Percentiles rank a stretch among this genome's conserved stretches.
These are phyloP conservation scores for Coccyzus lansbergi DNA, from an alignment of 2,797 vertebrate genomes.

Conservation along the genomic window DNA sequence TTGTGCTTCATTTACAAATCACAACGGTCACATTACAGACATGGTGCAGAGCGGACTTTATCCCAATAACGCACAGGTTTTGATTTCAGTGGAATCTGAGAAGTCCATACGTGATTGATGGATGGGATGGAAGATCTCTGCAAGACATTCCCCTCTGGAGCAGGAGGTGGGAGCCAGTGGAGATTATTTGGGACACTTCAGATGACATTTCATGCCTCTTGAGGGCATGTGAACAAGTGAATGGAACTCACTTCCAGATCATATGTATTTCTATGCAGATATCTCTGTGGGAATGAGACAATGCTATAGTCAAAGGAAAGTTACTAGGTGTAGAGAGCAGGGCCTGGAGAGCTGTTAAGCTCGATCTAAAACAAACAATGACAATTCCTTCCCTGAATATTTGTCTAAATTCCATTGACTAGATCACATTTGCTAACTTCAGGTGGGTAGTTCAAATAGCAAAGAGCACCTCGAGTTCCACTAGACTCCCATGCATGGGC, in stretches of 20 bases:
- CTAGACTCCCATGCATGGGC: too few species aligned
- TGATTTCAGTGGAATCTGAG: not conserved
- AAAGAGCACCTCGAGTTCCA: not conserved
- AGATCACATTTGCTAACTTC: not conserved
- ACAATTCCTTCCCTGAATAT: not conserved
- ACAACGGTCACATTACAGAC: fast-evolving
- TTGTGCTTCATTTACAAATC: not conserved
- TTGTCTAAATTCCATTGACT: not conserved
- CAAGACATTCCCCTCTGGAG: not conserved
- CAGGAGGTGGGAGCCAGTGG: not conserved
- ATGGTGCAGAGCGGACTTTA: not conserved
- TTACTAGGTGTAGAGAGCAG: not conserved
- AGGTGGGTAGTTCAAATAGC: not conserved
- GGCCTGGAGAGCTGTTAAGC: not conserved
- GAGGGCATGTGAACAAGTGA: not conserved
- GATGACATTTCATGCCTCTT: not conserved
- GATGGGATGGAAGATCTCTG: not conserved
- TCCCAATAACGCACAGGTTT: not conserved
- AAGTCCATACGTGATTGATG: too few species aligned
- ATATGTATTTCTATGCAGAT: not conserved
- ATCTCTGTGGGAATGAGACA: not conserved
- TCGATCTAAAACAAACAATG: not conserved
- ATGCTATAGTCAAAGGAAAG: not conserved
- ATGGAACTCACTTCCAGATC: not conserved
- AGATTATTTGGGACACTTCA: not conserved